These are phyloP conservation scores for Muscicapa comitata DNA, from an alignment of 2,797 vertebrate genomes.

Conservation along the genomic window DNA sequence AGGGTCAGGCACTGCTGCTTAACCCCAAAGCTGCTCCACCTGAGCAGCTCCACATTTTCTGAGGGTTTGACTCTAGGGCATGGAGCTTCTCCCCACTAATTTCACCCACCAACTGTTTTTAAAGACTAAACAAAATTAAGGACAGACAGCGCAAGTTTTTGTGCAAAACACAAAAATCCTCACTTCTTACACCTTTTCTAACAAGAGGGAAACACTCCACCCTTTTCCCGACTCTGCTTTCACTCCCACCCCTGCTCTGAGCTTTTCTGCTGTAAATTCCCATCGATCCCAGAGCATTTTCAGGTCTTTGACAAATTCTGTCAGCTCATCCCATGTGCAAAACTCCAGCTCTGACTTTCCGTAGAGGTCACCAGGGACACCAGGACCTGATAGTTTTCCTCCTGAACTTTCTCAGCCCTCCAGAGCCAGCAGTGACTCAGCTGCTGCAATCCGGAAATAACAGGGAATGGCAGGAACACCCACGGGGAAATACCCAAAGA, in stretches of 20 bases:
- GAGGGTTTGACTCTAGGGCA: neutral
- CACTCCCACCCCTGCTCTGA: neutral
- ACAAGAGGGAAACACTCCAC: neutral
- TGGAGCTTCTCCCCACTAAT: neutral
- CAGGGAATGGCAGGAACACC: neutral
- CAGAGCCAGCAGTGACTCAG: neutral
- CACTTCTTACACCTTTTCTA: neutral
- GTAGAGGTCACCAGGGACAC: neutral
- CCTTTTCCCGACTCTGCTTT: rapidly evolving
- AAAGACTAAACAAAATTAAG: neutral
- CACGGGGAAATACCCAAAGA: neutral
- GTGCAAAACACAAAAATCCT: neutral
- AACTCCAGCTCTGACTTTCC: neutral
- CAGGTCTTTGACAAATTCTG: neutral
- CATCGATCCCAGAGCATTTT: neutral
- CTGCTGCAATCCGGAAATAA: neutral
- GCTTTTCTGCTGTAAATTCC: neutral
- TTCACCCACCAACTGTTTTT: neutral
- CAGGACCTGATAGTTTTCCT: neutral
- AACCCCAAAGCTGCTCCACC: too few species aligned
- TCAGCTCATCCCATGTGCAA: neutral
- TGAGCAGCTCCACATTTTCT: neutral
- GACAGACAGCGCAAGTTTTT: neutral
- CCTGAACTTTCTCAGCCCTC: neutral
- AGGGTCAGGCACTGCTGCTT: neutral